Conservation (phyloP, 2,888 invertebrate genomes). For the Priocnemis perturbator region DNA sequence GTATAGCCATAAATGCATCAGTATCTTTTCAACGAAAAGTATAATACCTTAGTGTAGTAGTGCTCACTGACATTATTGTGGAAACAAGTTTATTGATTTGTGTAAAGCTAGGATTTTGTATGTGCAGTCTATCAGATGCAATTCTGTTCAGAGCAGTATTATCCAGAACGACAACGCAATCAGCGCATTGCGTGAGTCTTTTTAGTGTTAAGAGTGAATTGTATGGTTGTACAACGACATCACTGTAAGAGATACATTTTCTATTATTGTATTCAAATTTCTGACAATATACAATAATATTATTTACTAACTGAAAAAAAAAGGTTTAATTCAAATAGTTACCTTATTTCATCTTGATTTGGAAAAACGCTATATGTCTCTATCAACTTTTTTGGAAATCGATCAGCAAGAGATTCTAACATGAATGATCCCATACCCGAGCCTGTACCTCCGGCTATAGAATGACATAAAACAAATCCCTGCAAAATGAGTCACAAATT, state of each 20-base stretch:
- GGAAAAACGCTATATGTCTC: constrained; percentile 99
- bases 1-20: not conserved
- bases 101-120: constrained; percentile 96
- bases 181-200: constrained; percentile 95
- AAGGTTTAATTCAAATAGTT: constrained; percentile 34
- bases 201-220: constrained; percentile 96
- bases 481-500: constrained; percentile 64
- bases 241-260: constrained; percentile 78
- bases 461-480: constrained; percentile 99
- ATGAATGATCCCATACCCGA: constrained; percentile 99
- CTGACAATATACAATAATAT: not conserved
- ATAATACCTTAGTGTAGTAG: constrained; percentile 89
- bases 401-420: constrained; percentile 90
- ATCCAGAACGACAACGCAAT: constrained; percentile 97
- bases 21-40: not conserved
- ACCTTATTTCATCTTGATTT: constrained; percentile 95
- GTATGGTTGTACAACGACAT: constrained; percentile 97
- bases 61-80: constrained; percentile 99
- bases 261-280: constrained; percentile 7
- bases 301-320: no score
- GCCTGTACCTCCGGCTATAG: constrained; percentile 99
- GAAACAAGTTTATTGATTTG: constrained; percentile 98
- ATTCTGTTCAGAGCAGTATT: constrained; percentile 97
- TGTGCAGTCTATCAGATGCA: constrained; percentile 93
- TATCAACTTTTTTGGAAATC: constrained; percentile 97